A percentile compares a stretch with the other conserved stretches of the same genome.
Conservation (phyloP, 2,888 invertebrate genomes). For the Drosophila austrosaltans region DNA sequence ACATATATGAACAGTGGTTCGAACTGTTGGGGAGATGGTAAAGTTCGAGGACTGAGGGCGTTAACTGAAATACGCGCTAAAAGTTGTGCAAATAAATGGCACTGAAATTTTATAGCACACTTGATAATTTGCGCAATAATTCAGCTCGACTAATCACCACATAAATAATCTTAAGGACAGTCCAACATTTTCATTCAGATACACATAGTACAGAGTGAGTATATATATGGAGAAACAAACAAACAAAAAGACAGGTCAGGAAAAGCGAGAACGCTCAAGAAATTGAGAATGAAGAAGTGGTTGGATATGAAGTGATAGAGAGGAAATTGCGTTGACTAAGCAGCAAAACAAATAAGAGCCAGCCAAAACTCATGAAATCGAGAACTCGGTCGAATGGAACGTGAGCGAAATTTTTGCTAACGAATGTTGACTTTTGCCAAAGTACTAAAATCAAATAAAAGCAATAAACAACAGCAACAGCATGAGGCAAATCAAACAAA, state of each 20-base stretch:
- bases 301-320: constrained; percentile 18
- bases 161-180: constrained; percentile 79
- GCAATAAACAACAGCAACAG: constrained; percentile 45
- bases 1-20: background rate
- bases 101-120: constrained; percentile 79
- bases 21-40: background rate
- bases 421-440: constrained; percentile 74
- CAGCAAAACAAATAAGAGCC: constrained; percentile 55
- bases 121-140: constrained; percentile 81
- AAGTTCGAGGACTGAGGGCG: background rate
- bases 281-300: constrained; percentile 12
- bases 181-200: constrained; percentile 30
- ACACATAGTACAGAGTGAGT: constrained; percentile 32
- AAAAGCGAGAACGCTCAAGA: constrained; percentile 41
- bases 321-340: constrained; percentile 36
- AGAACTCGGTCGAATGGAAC: constrained; percentile 66
- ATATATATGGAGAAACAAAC: constrained; percentile 31
- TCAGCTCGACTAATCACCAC: constrained; percentile 81
- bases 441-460: constrained; percentile 76
- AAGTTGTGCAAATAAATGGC: constrained; percentile 67
- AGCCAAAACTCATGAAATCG: constrained; percentile 64
- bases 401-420: constrained; percentile 74
- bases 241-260: constrained; percentile 12
- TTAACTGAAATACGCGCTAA: constrained; percentile 52
- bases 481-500: constrained; percentile 47